Base-by-base conservation (phyloP, 1,140 invertebrate genomes). In the Drosophila nannoptera region DNA sequence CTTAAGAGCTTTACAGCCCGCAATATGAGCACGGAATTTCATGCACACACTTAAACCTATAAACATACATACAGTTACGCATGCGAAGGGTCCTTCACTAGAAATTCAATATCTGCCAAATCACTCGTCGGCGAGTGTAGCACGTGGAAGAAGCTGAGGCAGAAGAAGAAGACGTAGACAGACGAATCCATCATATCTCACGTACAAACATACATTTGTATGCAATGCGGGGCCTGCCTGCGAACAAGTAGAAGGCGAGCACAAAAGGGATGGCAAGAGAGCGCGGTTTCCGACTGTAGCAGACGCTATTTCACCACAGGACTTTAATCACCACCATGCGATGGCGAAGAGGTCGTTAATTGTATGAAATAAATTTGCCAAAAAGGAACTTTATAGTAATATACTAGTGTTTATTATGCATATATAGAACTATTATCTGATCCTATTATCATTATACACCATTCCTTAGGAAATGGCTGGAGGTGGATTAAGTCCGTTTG, bases 61-160 rank as follows among this genome's bases (percentile, higher is more conserved):
- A 43, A 1, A 4, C 5, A 43, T 55, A 61, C 61, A 55, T 61
- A 22, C 22, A 22, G 22, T 22, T 22, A 22, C 22, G 22, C 22
- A 22, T 3, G 22, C 22, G 22, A 22, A 22, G 22, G 22, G 46
- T 76, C 73, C 74, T 76, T 71, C 40, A 66, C 74, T 76, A 70
- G 73, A 76, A 76, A 76, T 69, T 73, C 73, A 76, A 71, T 76
- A 76, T 59, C 67, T 76, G 73, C 61, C 74, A 66, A 64, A 49
- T 38, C 56, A 46, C 42, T 62, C 31, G 33, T 46, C 73, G 54
- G 54, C 45, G 29, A 43, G 53, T 75, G 53, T 63, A 33, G 32
- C 12, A 14, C 7, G 35, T 54, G 45, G 65, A 29, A 40, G 49
- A 49, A 33, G 33, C 53, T 52, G 50, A 16, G n/a, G 35, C 12